Evolutionary conservation across 2,113 vertebrate genomes (phyloP).

Genomic region (Hyperoodon ampullatus): DNA sequence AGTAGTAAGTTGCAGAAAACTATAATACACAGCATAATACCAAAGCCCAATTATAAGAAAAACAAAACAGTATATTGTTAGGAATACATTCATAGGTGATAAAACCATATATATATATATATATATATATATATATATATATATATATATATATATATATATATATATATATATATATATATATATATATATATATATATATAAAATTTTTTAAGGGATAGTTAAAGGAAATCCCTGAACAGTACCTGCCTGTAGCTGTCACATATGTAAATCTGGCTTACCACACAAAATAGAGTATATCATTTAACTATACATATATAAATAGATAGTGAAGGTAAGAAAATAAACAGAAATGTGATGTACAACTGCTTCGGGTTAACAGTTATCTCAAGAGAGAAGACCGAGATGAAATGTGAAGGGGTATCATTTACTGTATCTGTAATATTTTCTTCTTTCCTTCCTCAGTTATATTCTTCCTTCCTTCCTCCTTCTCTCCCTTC

Average conservation of each 20-base stretch:
- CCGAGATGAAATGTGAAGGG: background rate
- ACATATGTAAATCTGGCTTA: background rate
- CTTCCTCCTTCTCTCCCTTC: no score
- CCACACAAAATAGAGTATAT: background rate
- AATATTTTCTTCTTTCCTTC: background rate
- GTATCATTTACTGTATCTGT: background rate
- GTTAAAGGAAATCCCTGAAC: background rate
- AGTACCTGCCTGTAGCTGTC: background rate
- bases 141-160: background rate
- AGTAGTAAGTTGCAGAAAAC: background rate
- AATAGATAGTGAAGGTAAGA: background rate
- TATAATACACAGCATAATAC: background rate
- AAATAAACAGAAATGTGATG: background rate
- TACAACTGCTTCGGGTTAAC: background rate
- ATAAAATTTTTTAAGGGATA: background rate
- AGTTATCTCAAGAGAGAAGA: background rate
- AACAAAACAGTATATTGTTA: background rate
- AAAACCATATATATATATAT: background rate
- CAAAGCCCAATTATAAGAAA: background rate
- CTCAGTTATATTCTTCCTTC: background rate
- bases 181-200: background rate
- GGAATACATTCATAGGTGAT: background rate
- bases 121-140: background rate
- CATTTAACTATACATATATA: background rate
- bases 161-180: no score